Base-by-base conservation (phyloP, 2,797 vertebrate genomes). In the Fistularia tabacaria region DNA sequence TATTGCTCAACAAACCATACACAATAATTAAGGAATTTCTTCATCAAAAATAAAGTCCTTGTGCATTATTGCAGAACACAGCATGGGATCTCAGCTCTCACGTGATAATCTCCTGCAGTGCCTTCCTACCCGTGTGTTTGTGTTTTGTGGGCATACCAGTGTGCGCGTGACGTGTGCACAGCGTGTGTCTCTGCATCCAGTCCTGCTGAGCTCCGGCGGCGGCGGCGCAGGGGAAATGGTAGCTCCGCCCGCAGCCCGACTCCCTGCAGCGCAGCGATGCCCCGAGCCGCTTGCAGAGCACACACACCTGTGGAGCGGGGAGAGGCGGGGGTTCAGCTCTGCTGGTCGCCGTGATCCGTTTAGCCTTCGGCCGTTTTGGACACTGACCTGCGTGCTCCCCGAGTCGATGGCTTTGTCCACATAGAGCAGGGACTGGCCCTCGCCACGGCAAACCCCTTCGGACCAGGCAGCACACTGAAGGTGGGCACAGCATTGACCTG, bases 361-460 rank as follows among this genome's bases (percentile, higher is more conserved):
- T 25, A 25, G 25, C 25, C 25, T 25, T 25, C 25, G 25, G 25
- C 25, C 25, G 25, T 25, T 25, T 25, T 9, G 12, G 7, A 41
- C 46, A 73, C 93, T 88, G 50, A 98, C 97, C 93, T 95, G 93
- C 82, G 93, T 95, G 91, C 94, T 96, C 92, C 96, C 97, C 90
- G 92, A 93, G 93, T 98, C 93, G 77, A 98, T 96, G 88, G 96
- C 96, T 95, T 94, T 98, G 90, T 98, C 97, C 88, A 99, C 96
- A 10, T 93, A 95, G 77, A 94, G 90, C 69, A 90, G 77, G 0
- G 89, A 91, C 25, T 93, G 92, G 62, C 95, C 96, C 80, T 95
- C 94, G 9, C 90, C 83, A 47, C 91, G 92, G 85, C 91, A 90
- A 57, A 93, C 90, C 15, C 93, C 94, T 64, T 93, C 80, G 5